These are phyloP conservation scores for Poeciliopsis gracilis DNA, from an alignment of 2,797 vertebrate genomes.

Conservation along the genomic window DNA sequence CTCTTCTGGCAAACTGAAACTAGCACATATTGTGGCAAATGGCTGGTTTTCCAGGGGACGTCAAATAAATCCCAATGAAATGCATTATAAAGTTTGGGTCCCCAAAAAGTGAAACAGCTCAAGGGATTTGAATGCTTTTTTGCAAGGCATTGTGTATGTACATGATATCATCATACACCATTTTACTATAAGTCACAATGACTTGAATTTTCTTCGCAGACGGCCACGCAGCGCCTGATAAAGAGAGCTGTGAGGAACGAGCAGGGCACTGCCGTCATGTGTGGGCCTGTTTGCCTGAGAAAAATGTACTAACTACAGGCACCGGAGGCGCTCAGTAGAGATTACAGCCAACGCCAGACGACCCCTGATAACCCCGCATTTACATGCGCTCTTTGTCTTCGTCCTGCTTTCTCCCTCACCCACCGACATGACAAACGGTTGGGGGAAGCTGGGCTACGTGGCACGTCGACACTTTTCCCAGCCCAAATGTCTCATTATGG, in stretches of 20 bases:
- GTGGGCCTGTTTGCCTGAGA: constrained; percentile 11
- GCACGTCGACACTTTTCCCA: not conserved
- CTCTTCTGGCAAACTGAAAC: not conserved
- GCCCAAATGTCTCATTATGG: constrained; percentile 26
- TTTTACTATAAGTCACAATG: not conserved
- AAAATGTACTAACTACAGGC: constrained; percentile 48
- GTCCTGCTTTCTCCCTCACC: constrained; percentile 6
- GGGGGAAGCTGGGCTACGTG: not conserved
- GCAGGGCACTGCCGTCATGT: constrained; percentile 25
- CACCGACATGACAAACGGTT: constrained; percentile 22
- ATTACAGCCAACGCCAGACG: constrained; percentile 43
- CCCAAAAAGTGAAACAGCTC: not conserved
- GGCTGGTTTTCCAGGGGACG: not conserved
- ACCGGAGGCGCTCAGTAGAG: constrained; percentile 3
- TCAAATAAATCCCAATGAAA: not conserved
- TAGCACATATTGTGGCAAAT: not conserved
- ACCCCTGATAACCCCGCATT: constrained; percentile 55
- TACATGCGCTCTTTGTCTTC: constrained; percentile 28
- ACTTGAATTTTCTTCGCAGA: not conserved
- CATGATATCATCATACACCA: too few species aligned
- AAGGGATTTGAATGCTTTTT: not conserved
- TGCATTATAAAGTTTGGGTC: not conserved
- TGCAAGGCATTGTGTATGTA: not conserved
- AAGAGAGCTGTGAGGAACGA: constrained; percentile 15
- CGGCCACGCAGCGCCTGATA: not conserved